A percentile compares a stretch with the other conserved stretches of the same genome.
Conservation (phyloP, 2,113 vertebrate genomes). For the Sylvietta virens region DNA sequence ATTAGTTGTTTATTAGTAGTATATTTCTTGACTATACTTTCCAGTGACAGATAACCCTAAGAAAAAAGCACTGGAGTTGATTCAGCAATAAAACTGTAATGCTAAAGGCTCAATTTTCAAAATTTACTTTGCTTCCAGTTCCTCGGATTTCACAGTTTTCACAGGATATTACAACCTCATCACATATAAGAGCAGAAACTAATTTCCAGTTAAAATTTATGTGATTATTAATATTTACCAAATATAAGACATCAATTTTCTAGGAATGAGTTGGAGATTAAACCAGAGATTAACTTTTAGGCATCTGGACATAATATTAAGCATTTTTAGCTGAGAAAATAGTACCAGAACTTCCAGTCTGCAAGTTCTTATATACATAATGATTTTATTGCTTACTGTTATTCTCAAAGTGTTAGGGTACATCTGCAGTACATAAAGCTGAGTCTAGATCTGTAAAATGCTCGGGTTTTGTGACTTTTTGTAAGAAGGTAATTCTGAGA, state of each 20-base stretch:
- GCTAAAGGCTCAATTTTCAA: background rate
- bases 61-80: background rate
- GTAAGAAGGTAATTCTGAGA: background rate
- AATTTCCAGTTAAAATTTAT: background rate
- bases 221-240: background rate
- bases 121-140: background rate
- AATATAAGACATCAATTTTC: background rate
- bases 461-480: background rate
- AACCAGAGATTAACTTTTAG: background rate
- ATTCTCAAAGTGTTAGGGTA: background rate
- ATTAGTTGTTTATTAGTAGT: background rate
- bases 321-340: background rate
- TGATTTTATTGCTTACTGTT: background rate
- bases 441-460: background rate
- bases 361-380: background rate
- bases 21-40: background rate
- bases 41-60: background rate
- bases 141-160: background rate
- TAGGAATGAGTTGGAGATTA: background rate
- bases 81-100: background rate
- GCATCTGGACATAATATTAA: background rate
- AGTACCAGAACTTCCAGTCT: background rate
- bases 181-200: background rate
- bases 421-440: background rate
- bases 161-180: background rate